Base-by-base conservation (phyloP, 2,797 vertebrate genomes). In the Salarias fasciatus region DNA sequence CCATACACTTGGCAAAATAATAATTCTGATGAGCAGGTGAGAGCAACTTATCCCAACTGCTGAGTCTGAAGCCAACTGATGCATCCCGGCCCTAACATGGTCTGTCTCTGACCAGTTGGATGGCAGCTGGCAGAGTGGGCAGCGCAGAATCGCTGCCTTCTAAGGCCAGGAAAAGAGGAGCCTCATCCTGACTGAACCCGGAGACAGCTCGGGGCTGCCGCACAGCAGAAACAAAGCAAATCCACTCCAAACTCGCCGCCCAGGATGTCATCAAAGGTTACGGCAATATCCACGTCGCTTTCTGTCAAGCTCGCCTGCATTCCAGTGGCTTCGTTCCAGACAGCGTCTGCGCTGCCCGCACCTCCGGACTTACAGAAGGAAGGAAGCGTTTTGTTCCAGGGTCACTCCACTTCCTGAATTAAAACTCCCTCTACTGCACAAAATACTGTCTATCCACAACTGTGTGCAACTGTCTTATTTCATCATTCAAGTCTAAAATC, bases 161-260 rank as follows among this genome's bases (percentile, higher is more conserved):
- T 86, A 82, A 72, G 78, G 81, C 50, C 82, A 71, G 65, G 51
- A 76, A 57, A 67, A 35, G 57, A 66, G 8, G n/a, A 45, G 51
- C 28, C 40, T 49, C 12, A 30, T 69, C 58, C 24, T 30, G 36
- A 42, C 24, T 68, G 40, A 47, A 55, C 61, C 51, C 35, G 43
- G 12, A 47, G 56, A 46, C 18, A 54, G 63, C 52, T 72, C 61
- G 49, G 15, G 47, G 31, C 53, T 68, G 45, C 63, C 6, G 2
- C 46, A 69, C 52, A 67, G 66, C 54, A 59, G 57, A 77, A 69
- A 38, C 50, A 60, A 58, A 82, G 63, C 35, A 41, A 53, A 63
- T 60, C 60, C 46, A 69, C 52, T 70, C 64, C 69, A 81, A 63
- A 69, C 49, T 18, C 45, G 59, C 71, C 56, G 65, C 57, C 61